Base-by-base conservation (phyloP, 2,797 vertebrate genomes). In the Silurus aristotelis region DNA sequence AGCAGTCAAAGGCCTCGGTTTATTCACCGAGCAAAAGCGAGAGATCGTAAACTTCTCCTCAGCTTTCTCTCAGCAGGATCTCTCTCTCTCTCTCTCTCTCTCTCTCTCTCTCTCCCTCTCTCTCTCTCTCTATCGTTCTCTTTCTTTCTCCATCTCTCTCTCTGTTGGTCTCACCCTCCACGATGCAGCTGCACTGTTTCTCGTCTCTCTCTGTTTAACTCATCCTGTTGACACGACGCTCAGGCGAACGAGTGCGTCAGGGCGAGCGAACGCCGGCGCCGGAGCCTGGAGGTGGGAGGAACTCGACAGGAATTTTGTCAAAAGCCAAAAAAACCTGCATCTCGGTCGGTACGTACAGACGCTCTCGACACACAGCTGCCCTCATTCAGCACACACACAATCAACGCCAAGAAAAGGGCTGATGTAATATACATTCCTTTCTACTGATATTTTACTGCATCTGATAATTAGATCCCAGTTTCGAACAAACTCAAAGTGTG, bases 261-360 rank as follows among this genome's bases (percentile, higher is more conserved):
- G 64, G 68, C 17, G 71, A 66, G 60, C 7, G 60, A 77, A 82
- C 61, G 67, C 55, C 31, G n/a, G 67, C 72, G 70, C 58, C 27
- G 52, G 55, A 89, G 85, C 60, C 83, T 72, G 70, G 87, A 78
- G 85, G 85, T 87, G 87, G 89, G 87, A 84, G 88, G 88, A 88
- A 87, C 87, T 87, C 83, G 58, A 17, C 86, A 81, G 64, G 52
- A 83, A 85, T 72, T 87, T 82, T 81, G 12, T 86, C 73, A 83
- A 88, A 87, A 55, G 68, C 31, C 63, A 13, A 64, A 70, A 82
- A 82, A 88, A 78, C 72, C 61, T n/a, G 79, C 78, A 84, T 87
- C 85, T 81, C 85, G 85, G 81, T 80, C 70, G 80, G 87, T 63
- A 85, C 15, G 81, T 83, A 85, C 83, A 70, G 87, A 85, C 27